Percentiles rank a stretch among this genome's conserved stretches.
Conservation (phyloP, 2,113 vertebrate species). For the Callionymus lyra region DNA sequence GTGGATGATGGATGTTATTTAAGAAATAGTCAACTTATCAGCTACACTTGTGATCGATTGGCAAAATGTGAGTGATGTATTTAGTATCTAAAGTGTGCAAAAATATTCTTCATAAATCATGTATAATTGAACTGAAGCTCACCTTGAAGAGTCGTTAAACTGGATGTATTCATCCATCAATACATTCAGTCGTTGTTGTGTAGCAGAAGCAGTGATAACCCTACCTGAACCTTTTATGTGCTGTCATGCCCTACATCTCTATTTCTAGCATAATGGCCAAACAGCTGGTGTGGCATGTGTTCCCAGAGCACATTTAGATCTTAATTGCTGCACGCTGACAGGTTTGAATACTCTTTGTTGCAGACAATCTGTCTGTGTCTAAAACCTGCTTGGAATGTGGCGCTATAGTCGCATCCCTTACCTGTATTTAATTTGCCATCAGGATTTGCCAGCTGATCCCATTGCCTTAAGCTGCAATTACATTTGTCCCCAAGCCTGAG, state of each 20-base stretch:
- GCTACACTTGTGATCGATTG: no score
- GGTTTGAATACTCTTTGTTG: neutral
- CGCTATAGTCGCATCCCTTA: neutral
- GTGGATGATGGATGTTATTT: no score
- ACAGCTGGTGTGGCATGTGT: conserved; percentile 3
- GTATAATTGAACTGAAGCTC: no score
- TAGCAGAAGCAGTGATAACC: no score
- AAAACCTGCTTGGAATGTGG: neutral
- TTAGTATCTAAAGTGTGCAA: no score
- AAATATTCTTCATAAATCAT: no score
- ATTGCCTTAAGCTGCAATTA: conserved; percentile 2
- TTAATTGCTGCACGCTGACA: conserved; percentile 5
- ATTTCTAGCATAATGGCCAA: neutral
- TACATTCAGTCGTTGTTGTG: no score
- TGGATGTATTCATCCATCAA: no score
- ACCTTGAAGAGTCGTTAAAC: no score
- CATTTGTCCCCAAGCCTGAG: neutral
- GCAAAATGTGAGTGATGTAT: no score
- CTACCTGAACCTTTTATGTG: neutral
- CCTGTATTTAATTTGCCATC: conserved; percentile 6
- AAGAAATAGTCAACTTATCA: no score
- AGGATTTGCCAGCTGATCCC: conserved; percentile 8
- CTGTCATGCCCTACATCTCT: neutral
- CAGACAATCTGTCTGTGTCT: neutral
- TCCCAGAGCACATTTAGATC: conserved; percentile 4